These are phyloP conservation scores for Bos javanicus DNA, from an alignment of 2,113 vertebrate genomes.

Conservation along the genomic window DNA sequence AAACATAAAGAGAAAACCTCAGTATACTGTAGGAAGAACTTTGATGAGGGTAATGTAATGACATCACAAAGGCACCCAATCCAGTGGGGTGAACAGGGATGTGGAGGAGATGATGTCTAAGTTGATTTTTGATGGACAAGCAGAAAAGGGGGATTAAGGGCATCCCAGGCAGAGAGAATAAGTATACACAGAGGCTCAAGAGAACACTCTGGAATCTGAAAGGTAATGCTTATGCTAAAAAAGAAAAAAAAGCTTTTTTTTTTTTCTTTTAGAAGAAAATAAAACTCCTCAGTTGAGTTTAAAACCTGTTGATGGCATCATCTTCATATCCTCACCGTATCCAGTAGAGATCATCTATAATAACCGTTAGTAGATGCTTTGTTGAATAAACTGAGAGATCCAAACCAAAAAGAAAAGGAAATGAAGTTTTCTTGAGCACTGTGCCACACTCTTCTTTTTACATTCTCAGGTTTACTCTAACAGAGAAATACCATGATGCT, in stretches of 20 bases:
- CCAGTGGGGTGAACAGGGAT: background rate
- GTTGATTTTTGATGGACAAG: background rate
- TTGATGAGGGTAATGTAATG: background rate
- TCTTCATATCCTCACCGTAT: background rate
- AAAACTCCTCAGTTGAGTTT: background rate
- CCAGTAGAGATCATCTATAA: background rate
- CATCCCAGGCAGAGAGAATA: background rate
- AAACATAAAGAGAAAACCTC: background rate
- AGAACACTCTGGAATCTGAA: background rate
- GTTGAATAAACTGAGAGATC: background rate
- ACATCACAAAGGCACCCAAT: background rate
- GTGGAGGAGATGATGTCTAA: background rate
- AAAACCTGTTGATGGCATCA: background rate
- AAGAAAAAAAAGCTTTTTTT: background rate
- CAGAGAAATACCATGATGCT: background rate
- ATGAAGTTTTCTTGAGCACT: background rate
- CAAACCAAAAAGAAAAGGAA: background rate
- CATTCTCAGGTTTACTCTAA: background rate
- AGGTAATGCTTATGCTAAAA: background rate
- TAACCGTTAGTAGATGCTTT: background rate
- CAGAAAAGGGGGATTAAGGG: background rate
- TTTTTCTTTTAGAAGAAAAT: background rate
- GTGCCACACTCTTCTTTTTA: background rate
- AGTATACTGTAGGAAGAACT: background rate
- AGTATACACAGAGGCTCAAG: background rate